phyloP scores from a whole-genome alignment of 1,140 invertebrate genomes.

The Ceratoteleas bidentatus region DNA sequence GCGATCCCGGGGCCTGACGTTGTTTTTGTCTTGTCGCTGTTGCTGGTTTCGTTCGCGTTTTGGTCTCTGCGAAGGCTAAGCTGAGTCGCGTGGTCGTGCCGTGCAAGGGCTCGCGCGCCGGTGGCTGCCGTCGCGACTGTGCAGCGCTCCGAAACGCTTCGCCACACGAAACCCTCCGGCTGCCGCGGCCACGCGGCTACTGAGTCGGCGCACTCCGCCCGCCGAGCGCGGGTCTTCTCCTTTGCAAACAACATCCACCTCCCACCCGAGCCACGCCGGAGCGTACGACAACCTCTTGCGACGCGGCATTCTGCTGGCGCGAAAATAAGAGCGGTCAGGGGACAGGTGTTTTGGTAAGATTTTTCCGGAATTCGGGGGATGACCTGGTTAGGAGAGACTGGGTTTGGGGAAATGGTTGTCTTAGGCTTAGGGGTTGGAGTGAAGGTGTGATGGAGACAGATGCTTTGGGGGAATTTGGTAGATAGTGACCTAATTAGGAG shows the following conservation, averaged over 20 bases:
- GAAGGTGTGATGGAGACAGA: too few species aligned
- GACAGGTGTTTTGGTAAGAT: too few species aligned
- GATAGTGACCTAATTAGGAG: too few species aligned
- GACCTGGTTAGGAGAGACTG: too few species aligned
- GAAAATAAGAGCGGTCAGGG: conserved; percentile 25
- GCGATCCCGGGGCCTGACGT: background rate
- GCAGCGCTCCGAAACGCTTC: conserved; percentile 74
- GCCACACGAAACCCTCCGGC: conserved; percentile 77
- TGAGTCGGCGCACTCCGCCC: conserved; percentile 78
- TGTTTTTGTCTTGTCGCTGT: too few species aligned
- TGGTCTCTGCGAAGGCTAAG: conserved; percentile 16
- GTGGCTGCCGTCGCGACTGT: conserved; percentile 81
- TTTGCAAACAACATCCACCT: conserved; percentile 66
- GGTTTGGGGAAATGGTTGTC: too few species aligned
- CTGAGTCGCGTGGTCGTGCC: conserved; percentile 67
- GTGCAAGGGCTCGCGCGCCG: conserved; percentile 78
- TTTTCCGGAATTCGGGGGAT: too few species aligned
- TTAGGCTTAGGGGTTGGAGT: too few species aligned
- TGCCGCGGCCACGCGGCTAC: conserved; percentile 78
- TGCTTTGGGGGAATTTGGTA: too few species aligned
- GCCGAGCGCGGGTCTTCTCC: conserved; percentile 49
- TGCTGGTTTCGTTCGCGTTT: background rate
- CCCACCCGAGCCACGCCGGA: conserved; percentile 50
- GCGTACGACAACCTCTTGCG: conserved; percentile 46
- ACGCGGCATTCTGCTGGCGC: conserved; percentile 38